A percentile compares a stretch with the other conserved stretches of the same genome.
Conservation (phyloP, 1,140 invertebrate species). For the Bombus impatiens region DNA sequence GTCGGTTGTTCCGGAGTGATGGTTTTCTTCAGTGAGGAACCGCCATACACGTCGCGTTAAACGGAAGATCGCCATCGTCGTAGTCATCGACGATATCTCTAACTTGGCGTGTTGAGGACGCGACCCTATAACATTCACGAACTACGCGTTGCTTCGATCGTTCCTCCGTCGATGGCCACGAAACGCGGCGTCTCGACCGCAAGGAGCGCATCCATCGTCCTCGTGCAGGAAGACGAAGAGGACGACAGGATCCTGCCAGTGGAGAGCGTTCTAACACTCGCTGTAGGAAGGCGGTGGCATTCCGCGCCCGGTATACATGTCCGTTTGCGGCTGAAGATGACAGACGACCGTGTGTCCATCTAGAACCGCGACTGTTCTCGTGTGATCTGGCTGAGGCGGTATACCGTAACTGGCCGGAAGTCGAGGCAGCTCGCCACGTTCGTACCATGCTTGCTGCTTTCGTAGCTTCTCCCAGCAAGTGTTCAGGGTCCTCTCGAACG, state of each 20-base stretch:
- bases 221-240: conserved; percentile 31
- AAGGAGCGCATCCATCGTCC: conserved; percentile 22
- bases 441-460: conserved; percentile 78
- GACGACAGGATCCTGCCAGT: conserved; percentile 6
- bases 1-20: conserved; percentile 10
- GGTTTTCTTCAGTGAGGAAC: conserved; percentile 31
- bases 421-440: conserved; percentile 82
- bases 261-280: conserved; percentile 80
- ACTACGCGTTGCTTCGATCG: not conserved
- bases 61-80: not conserved
- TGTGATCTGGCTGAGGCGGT: conserved; percentile 82
- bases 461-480: conserved; percentile 85
- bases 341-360: conserved; percentile 93
- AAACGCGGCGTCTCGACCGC: not conserved
- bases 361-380: conserved; percentile 89
- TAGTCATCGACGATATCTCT: not conserved
- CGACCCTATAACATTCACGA: not conserved
- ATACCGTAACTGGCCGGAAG: conserved; percentile 81
- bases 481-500: conserved; percentile 78
- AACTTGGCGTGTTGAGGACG: not conserved
- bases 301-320: conserved; percentile 83
- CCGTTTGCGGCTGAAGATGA: conserved; percentile 88
- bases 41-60: not conserved
- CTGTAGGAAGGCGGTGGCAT: conserved; percentile 85
- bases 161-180: not conserved